These are phyloP conservation scores for Antrozous pallidus DNA, from an alignment of 2,797 vertebrate genomes.

Conservation along the genomic window DNA sequence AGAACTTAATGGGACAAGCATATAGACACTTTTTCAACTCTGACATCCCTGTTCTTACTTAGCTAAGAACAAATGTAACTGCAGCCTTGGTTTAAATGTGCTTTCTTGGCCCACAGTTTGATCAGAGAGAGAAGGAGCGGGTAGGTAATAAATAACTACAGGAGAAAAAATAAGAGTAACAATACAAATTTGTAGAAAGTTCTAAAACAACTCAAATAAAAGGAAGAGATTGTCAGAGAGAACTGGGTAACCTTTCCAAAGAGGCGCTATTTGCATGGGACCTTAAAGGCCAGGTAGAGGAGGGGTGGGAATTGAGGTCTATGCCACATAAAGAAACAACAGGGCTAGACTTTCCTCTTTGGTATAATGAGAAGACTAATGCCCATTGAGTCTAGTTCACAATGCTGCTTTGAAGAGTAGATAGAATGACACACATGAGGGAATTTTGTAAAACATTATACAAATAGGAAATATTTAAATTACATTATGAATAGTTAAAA, in stretches of 20 bases:
- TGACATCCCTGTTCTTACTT: not conserved
- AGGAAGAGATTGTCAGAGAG: not conserved
- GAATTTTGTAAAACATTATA: not conserved
- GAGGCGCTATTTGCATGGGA: not conserved
- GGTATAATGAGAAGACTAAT: not conserved
- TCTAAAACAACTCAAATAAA: not conserved
- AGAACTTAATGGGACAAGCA: not conserved
- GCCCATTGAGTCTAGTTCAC: not conserved
- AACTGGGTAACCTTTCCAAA: slow-evolving; percentile 2
- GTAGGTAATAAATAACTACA: not conserved
- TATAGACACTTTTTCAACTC: not conserved
- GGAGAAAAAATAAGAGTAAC: not conserved
- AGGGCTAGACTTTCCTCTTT: not conserved
- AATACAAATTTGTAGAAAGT: not conserved
- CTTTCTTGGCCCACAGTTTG: not conserved
- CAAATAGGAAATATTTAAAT: not conserved
- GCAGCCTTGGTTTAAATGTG: not conserved
- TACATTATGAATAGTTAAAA: not conserved
- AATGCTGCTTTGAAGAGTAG: not conserved
- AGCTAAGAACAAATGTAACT: not conserved
- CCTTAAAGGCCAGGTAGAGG: not conserved
- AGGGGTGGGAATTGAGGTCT: not conserved
- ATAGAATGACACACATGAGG: not conserved
- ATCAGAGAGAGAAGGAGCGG: not conserved
- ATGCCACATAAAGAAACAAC: not conserved